Evolutionary conservation across 1,140 invertebrate genomes (phyloP).

Genomic region (Adelges cooleyi): DNA sequence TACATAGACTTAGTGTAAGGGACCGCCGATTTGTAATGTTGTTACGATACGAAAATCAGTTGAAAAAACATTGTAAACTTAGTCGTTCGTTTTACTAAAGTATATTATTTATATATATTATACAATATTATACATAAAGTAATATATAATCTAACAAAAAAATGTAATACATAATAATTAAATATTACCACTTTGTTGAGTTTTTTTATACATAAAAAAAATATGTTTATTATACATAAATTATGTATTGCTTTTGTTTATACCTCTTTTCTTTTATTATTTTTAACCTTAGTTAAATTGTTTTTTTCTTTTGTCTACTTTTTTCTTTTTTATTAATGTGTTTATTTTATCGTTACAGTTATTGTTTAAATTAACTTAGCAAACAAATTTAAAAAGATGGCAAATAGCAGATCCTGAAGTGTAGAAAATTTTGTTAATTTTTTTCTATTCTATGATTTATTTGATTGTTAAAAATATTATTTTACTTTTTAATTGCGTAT

Average conservation of each 20-base stretch:
- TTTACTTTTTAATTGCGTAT: slow-evolving; percentile 26
- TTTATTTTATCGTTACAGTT: slow-evolving; percentile 24
- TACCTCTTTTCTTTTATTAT: slow-evolving; percentile 24
- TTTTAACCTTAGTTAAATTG: slow-evolving; percentile 22
- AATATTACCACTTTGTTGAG: slow-evolving; percentile 29
- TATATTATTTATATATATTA: not conserved
- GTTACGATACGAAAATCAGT: not conserved
- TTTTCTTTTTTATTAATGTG: slow-evolving; percentile 7
- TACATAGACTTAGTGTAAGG: slow-evolving; percentile 25
- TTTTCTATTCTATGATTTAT: slow-evolving; percentile 28
- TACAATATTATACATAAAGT: slow-evolving; percentile 18
- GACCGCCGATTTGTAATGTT: slow-evolving; percentile 12
- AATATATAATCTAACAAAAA: slow-evolving; percentile 24
- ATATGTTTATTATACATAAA: slow-evolving; percentile 27
- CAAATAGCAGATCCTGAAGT: slow-evolving; percentile 3
- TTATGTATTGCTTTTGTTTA: slow-evolving; percentile 26
- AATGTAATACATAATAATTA: slow-evolving; percentile 25
- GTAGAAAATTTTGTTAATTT: slow-evolving; percentile 27
- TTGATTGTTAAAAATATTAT: slow-evolving; percentile 28
- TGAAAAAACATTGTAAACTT: slow-evolving; percentile 25
- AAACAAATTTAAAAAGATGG: not conserved
- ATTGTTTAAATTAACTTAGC: slow-evolving; percentile 23
- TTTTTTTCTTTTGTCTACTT: slow-evolving; percentile 4
- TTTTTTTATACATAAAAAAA: slow-evolving; percentile 27
- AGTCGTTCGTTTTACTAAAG: slow-evolving; percentile 10